Percentiles rank a stretch among this genome's conserved stretches.
phyloP scores from a whole-genome alignment of 2,888 invertebrate genomes.

The Dryococelus australis region DNA sequence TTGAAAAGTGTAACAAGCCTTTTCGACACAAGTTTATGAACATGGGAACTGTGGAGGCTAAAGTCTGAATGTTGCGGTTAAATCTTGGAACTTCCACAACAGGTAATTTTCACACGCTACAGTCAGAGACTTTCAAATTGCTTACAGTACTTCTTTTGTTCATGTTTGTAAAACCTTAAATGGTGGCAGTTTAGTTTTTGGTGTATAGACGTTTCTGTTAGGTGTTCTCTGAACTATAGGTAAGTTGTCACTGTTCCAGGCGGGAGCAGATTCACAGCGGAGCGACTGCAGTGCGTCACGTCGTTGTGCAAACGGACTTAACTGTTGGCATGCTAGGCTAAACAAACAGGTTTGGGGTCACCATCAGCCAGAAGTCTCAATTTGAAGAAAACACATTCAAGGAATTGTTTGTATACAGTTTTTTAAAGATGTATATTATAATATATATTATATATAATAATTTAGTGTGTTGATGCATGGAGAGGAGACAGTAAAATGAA shows the following conservation, averaged over 20 bases:
- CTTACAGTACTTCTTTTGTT: too few species aligned
- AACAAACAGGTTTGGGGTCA: background rate
- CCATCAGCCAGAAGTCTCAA: background rate
- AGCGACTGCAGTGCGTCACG: background rate
- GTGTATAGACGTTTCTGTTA: too few species aligned
- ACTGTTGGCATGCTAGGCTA: background rate
- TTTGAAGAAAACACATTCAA: background rate
- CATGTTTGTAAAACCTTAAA: too few species aligned
- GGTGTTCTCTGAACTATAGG: background rate
- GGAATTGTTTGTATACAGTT: slow-evolving; percentile 16
- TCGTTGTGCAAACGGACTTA: background rate
- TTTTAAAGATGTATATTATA: slow-evolving; percentile 7
- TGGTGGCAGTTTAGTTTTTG: too few species aligned
- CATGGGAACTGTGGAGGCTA: too few species aligned
- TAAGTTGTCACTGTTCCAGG: background rate
- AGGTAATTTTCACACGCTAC: too few species aligned
- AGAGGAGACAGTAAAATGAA: background rate
- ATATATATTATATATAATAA: slow-evolving; percentile 16
- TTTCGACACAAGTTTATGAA: too few species aligned
- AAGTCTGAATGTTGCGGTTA: too few species aligned
- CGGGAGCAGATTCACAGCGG: background rate
- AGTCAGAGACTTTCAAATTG: too few species aligned
- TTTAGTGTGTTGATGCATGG: background rate
- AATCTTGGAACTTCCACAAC: too few species aligned
- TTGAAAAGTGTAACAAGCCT: too few species aligned